Evolutionary conservation across 1,140 invertebrate species (phyloP).

Genomic region (Cepaea nemoralis): DNA sequence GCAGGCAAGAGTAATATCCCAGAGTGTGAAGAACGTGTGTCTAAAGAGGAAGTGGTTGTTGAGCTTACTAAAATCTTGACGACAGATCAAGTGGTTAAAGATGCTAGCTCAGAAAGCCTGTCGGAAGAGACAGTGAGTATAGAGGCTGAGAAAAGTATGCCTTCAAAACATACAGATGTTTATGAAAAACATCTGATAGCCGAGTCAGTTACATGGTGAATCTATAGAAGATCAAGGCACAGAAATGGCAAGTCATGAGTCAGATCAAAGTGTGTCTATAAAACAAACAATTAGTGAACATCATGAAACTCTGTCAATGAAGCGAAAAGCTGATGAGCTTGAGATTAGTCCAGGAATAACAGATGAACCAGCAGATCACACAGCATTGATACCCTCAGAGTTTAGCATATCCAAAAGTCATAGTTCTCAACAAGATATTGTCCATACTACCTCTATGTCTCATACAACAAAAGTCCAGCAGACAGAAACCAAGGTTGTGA

Average conservation of each 20-base stretch:
- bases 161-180: neutral
- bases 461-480: neutral
- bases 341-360: neutral
- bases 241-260: neutral
- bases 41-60: slow-evolving; percentile 14
- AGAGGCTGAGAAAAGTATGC: neutral
- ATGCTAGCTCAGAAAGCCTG: no score
- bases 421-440: no score
- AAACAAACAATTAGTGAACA: slow-evolving; percentile 2
- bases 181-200: neutral
- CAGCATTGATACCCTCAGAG: neutral
- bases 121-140: neutral
- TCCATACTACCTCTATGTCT: neutral
- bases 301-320: neutral
- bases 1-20: no score
- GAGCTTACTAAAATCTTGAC: neutral
- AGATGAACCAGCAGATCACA: neutral
- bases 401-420: neutral
- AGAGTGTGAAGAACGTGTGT: neutral
- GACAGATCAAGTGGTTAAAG: neutral
- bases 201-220: neutral
- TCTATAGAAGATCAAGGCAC: neutral
- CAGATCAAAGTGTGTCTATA: neutral
- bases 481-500: neutral
- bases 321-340: neutral